phyloP scores from a whole-genome alignment of 2,888 invertebrate species.

The Junonia oenone region DNA sequence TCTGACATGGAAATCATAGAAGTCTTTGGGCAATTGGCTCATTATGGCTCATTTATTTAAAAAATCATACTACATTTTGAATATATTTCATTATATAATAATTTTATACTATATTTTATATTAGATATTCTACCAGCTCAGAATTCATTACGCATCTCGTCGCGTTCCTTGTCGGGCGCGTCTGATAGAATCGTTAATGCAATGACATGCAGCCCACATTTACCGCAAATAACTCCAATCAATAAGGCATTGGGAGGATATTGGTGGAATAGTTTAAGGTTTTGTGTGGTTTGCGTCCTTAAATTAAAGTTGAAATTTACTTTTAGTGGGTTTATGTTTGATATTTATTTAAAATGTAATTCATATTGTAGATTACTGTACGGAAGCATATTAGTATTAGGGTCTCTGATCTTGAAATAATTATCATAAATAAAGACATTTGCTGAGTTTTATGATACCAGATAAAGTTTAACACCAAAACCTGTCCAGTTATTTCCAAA shows the following conservation, averaged over 20 bases:
- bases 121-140: background rate
- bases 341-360: background rate
- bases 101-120: no score
- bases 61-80: no score
- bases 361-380: background rate
- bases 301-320: background rate
- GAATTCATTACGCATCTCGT: background rate
- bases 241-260: background rate
- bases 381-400: no score
- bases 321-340: background rate
- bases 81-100: no score
- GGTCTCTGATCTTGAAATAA: no score
- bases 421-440: no score
- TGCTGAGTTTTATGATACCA: no score
- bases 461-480: no score
- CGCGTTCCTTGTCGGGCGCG: background rate
- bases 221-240: slow-evolving; percentile 1
- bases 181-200: slow-evolving; percentile 5
- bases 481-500: no score
- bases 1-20: no score
- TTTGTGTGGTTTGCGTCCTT: background rate
- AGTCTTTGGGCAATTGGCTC: no score
- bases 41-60: no score
- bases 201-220: background rate
- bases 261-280: background rate